Percentiles rank a stretch among this genome's conserved stretches.
Conservation (phyloP, 2,888 invertebrate species). For the Oeneis ivallda region DNA sequence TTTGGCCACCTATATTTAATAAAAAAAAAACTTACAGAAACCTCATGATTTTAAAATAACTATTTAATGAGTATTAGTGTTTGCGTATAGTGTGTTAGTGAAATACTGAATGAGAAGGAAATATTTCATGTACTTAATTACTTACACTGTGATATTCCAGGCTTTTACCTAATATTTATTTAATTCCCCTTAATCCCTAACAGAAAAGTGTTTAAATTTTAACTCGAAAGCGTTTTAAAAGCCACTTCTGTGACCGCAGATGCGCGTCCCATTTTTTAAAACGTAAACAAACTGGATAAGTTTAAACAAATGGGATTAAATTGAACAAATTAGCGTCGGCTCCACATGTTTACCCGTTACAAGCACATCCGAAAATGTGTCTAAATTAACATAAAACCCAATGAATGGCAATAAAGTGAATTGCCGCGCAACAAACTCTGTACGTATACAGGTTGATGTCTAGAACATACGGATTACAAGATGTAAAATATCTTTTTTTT, state of each 20-base stretch:
- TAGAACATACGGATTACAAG: no score
- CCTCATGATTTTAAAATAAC: no score
- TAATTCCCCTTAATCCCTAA: neutral
- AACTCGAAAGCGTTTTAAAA: slow-evolving; percentile 22
- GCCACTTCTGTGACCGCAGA: slow-evolving; percentile 12
- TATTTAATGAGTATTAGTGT: no score
- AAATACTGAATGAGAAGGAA: no score
- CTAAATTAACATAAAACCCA: slow-evolving; percentile 62
- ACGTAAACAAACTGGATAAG: slow-evolving; percentile 16
- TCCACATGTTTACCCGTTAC: slow-evolving; percentile 45
- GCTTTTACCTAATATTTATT: slow-evolving; percentile 29
- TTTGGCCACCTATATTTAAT: no score
- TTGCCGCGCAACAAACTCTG: slow-evolving; percentile 46
- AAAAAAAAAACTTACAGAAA: no score
- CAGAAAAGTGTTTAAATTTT: slow-evolving; percentile 5
- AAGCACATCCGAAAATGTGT: slow-evolving; percentile 59
- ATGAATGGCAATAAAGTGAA: slow-evolving; percentile 58
- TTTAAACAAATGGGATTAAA: slow-evolving; percentile 22
- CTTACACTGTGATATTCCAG: neutral
- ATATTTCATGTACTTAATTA: neutral
- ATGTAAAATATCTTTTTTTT: no score
- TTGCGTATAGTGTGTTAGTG: no score
- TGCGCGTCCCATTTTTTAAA: slow-evolving; percentile 5
- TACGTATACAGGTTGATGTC: slow-evolving; percentile 39
- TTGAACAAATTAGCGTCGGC: slow-evolving; percentile 17